Base-by-base conservation (phyloP, 2,113 vertebrate species). In the Anolis sagrei region DNA sequence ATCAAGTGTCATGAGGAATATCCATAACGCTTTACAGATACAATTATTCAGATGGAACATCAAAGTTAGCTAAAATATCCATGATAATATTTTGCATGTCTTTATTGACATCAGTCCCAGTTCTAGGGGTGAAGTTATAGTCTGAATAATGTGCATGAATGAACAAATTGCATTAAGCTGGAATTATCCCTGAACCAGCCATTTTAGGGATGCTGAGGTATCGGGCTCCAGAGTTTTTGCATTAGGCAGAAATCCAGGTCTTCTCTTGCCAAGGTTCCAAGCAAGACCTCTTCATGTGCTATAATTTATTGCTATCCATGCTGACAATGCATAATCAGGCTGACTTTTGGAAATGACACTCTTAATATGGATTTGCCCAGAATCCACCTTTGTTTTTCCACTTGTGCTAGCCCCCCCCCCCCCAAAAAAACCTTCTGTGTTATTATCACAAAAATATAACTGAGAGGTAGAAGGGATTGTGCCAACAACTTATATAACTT, bases 241-340 rank as follows among this genome's bases (percentile, higher is more conserved):
- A 80, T 80, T 73, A 62, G 36, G 58, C 51, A 79, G 62, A 44
- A 9, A 32, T 73, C 76, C 84, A 86, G 54, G 21, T 19, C 21
- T 61, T 25, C 10, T 32, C 68, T 73, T 86, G 77, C 76, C 84
- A 86, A 64, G 54, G 48, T 4, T 64, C 77, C 77, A 16, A 48
- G 68, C 5, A 25, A 74, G 34, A 62, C 66, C 84, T 73, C n/a
- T 58, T 73, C 29, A 18, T 49, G 36, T 34, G 39, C 68, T 34
- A 49, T 80, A 80, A 80, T 74, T 64, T 80, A 64, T 86, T 62
- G 48, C 84, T 27, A 19, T 48, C 68, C 23, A 29, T 86, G 77
- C 77, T 86, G 84, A 86, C 39, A 25, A 21, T 62, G 77, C 69
- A 86, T 79, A 86, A 73, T 32, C 68, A 34, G 32, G 36, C 73